Evolutionary conservation across 2,797 vertebrate genomes (phyloP), one percentile per base, ranked within the genome.

Genomic region (Streptopelia turtur): DNA sequence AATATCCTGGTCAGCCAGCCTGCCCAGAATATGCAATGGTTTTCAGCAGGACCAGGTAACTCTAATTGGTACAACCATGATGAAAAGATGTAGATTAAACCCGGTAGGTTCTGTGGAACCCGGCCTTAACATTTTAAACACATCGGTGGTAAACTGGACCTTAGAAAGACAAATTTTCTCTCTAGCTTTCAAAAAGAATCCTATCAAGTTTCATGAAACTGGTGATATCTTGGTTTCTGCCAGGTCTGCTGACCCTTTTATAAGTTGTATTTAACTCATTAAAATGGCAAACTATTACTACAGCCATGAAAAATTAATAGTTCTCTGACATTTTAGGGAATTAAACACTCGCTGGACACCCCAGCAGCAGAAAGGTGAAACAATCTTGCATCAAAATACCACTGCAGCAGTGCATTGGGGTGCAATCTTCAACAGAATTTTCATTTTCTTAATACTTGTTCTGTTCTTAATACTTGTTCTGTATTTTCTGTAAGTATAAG

Each of bases 51-150:
- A 25, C 30, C 56, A 57, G 63, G 30, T 37, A 31, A 45, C 13
- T 6, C 3, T 13, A 45, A 31, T 1, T 6, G 7, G 35, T 49
- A 64, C 13, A n/a, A 57, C 25, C 33, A 39, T 1, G 1, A 56
- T 71, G 78, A 68, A 39, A 81, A 94, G 61, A 27, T 12, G 72
- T 13, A 9, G 57, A 53, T 78, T 43, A 93, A 86, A 90, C 27
- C 59, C 21, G 21, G 27, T 1, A 33, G 37, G 43, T n/a, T 72
- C 43, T 16, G n/a, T 4, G 33, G 75, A 80, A 93, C 16, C 18
- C 70, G 81, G 10, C 15, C 28, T 22, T 71, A 87, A 82, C 13
- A 11, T 43, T 77, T 72, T 35, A 61, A 74, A 61, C 16, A 47
- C 12, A 35, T 8, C 10, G n/a, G 3, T 0, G 5, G 45, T 24